phyloP scores from a whole-genome alignment of 2,113 vertebrate genomes.

The Ammodytes marinus region DNA sequence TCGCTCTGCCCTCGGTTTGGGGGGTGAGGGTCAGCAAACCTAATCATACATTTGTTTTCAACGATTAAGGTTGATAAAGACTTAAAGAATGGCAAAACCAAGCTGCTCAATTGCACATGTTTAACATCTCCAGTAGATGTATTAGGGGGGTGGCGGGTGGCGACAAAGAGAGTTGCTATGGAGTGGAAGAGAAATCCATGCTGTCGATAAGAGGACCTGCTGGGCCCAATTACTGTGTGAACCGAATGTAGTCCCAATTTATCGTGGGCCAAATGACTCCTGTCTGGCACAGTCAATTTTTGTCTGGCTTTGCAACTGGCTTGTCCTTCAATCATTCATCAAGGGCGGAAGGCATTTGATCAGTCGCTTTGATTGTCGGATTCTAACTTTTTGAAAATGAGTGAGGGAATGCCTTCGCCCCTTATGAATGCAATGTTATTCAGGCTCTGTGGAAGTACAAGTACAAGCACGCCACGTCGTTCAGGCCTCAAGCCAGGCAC shows the following conservation, averaged over 20 bases:
- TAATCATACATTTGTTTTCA: conserved; percentile 84
- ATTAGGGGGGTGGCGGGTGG: neutral
- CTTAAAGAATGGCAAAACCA: conserved; percentile 58
- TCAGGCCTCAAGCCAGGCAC: neutral
- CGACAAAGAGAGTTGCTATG: neutral
- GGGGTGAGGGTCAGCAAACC: conserved; percentile 65
- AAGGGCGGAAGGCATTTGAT: conserved; percentile 14
- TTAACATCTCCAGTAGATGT: conserved; percentile 36
- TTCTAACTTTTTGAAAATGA: neutral
- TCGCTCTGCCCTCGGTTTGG: neutral
- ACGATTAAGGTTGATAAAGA: conserved; percentile 77
- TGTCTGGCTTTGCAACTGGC: conserved; percentile 21
- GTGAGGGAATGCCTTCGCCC: neutral
- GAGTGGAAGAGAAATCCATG: conserved; percentile 29
- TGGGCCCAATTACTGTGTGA: conserved; percentile 44
- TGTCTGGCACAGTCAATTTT: conserved; percentile 20
- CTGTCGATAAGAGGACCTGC: conserved; percentile 38
- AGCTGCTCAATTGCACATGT: conserved; percentile 59
- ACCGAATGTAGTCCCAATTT: conserved; percentile 47
- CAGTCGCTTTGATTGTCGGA: conserved; percentile 1
- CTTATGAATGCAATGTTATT: conserved; percentile 13
- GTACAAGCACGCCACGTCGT: neutral
- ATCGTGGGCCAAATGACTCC: conserved; percentile 2
- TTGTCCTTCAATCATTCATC: conserved; percentile 7
- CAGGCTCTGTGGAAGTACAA: neutral